Evolutionary conservation across 2,888 invertebrate species (phyloP), one percentile per base, ranked within the genome.

Genomic region (Aspidiotus rigidus): DNA sequence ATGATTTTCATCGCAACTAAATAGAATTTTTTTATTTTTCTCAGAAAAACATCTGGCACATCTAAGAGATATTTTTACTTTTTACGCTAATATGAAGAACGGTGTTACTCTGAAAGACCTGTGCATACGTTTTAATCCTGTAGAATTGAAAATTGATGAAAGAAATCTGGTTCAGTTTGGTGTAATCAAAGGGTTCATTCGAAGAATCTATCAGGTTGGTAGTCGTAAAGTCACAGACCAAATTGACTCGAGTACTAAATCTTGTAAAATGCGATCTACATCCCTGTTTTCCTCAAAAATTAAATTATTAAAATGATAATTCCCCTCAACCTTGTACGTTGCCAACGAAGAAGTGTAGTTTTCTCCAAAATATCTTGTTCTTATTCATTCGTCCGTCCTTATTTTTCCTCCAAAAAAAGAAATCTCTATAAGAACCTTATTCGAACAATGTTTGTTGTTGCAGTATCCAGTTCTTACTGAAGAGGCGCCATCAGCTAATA

Each of bases 121-220:
- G 44, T 90, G 90, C 77, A 80, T 86, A 60, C 81, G 89, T 63
- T 80, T 83, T 77, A 87, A 88, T 77, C 90, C 91, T 7, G 85
- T 87, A 73, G 84, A 84, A 73, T 79, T 89, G 61, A 84, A 86
- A 74, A 87, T 91, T 74, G 87, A 90, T 76, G 90, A 90, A 79
- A 81, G 90, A 73, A 88, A 87, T 75, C 82, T 94, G 62, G 87
- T 93, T 64, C 88, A 93, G 74, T 94, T 92, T 78, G 93, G 93
- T 1, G 81, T 93, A n/a, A 82, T 93, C 7, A 88, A 92, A 76
- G 89, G 89, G 0, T 81, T 93, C 7, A 90, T 95, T 70, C 81
- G 90, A 44, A 81, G 90, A 73, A 84, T 93, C 0, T 86, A 92
- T 74, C 90, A 90, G 81, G 86, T 86, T 72, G 71, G n/a, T 49